phyloP scores from a whole-genome alignment of 2,888 invertebrate genomes.

The Eupeodes luniger region DNA sequence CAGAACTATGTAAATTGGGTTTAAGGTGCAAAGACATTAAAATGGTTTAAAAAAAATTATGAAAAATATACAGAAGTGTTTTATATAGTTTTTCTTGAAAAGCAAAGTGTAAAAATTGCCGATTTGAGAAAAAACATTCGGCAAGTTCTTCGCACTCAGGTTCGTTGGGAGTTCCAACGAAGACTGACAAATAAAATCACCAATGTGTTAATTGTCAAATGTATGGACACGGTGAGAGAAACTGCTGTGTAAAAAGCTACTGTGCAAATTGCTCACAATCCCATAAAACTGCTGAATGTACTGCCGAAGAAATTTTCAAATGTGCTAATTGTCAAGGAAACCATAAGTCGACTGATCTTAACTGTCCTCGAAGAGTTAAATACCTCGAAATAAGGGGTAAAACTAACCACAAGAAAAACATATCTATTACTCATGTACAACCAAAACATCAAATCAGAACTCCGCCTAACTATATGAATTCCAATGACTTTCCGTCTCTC shows the following conservation, averaged over 20 bases:
- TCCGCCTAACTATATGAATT: no score
- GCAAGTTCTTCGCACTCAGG: no score
- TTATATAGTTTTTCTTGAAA: conserved; percentile 35
- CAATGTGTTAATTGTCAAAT: background rate
- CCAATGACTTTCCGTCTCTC: no score
- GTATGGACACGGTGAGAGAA: conserved; percentile 9
- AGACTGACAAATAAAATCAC: background rate
- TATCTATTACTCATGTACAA: no score
- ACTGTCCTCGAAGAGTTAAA: conserved; percentile 19
- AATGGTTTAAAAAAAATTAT: conserved; percentile 37
- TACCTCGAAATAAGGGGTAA: conserved; percentile 10
- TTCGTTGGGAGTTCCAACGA: no score
- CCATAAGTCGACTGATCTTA: conserved; percentile 20
- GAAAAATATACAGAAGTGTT: conserved; percentile 31
- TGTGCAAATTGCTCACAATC: conserved; percentile 36
- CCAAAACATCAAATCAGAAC: no score
- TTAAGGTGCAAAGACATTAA: conserved; percentile 39
- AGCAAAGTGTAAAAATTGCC: background rate
- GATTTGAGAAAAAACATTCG: no score
- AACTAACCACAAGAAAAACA: no score
- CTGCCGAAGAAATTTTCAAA: conserved; percentile 16
- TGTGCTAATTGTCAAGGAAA: conserved; percentile 33
- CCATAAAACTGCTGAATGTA: conserved; percentile 22
- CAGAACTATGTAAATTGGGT: conserved; percentile 23
- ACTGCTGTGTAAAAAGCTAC: conserved; percentile 21